phyloP scores from a whole-genome alignment of 2,888 invertebrate genomes.

The Mythimna pallens region DNA sequence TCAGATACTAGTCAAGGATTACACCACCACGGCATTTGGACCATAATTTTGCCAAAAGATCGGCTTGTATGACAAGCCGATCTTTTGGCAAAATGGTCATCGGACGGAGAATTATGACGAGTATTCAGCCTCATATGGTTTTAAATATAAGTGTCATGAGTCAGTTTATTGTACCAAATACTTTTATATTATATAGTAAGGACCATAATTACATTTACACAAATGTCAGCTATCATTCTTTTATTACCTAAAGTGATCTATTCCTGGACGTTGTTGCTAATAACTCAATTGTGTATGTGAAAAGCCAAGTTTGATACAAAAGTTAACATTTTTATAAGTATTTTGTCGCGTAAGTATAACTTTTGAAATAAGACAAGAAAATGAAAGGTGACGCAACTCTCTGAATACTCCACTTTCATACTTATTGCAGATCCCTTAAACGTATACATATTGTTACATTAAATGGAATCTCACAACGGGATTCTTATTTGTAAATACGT shows the following conservation, averaged over 20 bases:
- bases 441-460: neutral
- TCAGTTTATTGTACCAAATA: conserved; percentile 41
- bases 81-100: too few species aligned
- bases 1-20: too few species aligned
- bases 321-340: neutral
- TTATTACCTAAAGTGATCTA: neutral
- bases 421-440: neutral
- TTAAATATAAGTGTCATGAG: conserved; percentile 48
- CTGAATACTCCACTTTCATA: neutral
- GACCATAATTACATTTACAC: conserved; percentile 18
- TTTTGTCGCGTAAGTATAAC: neutral
- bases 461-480: neutral
- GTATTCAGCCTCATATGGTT: conserved; percentile 40
- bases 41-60: too few species aligned
- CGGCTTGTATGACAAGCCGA: too few species aligned
- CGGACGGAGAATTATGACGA: too few species aligned
- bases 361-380: neutral
- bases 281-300: neutral
- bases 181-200: conserved; percentile 27
- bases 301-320: neutral
- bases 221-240: conserved; percentile 26
- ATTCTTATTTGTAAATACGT: neutral
- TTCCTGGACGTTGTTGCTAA: neutral
- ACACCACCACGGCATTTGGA: too few species aligned
- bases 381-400: neutral